phyloP scores from a whole-genome alignment of 2,113 vertebrate species.

The Mohoua ochrocephala region DNA sequence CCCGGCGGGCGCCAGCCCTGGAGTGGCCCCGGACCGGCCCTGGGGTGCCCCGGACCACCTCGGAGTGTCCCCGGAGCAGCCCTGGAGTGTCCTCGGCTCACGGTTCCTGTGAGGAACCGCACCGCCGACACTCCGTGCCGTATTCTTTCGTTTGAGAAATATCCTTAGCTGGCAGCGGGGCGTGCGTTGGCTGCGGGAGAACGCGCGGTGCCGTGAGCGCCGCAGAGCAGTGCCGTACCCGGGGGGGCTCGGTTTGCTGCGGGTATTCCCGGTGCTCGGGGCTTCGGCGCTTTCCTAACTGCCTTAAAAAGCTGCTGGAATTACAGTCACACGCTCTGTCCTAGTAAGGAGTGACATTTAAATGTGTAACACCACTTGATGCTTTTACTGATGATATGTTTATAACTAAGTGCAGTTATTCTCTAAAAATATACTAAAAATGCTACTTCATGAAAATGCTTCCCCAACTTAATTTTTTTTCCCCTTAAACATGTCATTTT shows the following conservation, averaged over 20 bases:
- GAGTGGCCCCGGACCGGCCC: rapidly evolving
- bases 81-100: rapidly evolving
- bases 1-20: neutral
- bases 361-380: neutral
- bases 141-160: rapidly evolving
- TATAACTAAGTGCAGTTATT: neutral
- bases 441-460: neutral
- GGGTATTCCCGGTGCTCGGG: rapidly evolving
- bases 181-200: rapidly evolving
- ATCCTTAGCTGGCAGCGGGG: rapidly evolving
- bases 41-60: rapidly evolving
- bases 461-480: neutral
- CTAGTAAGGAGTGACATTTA: neutral
- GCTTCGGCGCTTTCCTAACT: rapidly evolving
- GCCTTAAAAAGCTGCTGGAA: neutral
- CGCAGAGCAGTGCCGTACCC: rapidly evolving
- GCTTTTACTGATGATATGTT: neutral
- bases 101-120: rapidly evolving
- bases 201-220: rapidly evolving
- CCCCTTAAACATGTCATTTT: neutral
- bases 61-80: rapidly evolving
- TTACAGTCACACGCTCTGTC: neutral
- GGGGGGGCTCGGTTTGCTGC: rapidly evolving
- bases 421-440: neutral
- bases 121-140: rapidly evolving